A percentile compares a stretch with the other conserved stretches of the same genome.
Conservation (phyloP, 2,113 vertebrate genomes). For the Caracal caracal region DNA sequence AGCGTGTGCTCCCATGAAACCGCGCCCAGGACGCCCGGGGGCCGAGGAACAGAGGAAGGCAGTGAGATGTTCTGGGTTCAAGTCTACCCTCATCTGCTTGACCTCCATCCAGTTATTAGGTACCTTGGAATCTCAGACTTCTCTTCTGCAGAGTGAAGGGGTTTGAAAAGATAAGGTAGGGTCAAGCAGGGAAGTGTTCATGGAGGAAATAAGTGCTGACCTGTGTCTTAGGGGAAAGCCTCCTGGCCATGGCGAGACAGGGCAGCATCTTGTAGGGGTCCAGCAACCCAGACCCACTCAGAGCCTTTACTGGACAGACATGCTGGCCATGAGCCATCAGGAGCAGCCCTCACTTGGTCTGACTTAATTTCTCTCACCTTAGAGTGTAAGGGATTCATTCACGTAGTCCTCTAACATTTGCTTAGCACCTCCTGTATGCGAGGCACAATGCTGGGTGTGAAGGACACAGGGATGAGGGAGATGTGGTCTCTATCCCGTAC, state of each 20-base stretch:
- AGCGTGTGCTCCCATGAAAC: fast-evolving
- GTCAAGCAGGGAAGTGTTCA: background rate
- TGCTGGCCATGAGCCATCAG: background rate
- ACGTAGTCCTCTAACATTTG: background rate
- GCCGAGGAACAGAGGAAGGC: background rate
- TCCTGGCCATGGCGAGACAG: background rate
- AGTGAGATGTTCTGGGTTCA: background rate
- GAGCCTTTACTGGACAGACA: background rate
- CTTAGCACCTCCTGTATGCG: background rate
- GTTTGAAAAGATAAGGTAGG: background rate
- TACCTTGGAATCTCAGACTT: background rate
- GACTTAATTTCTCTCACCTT: background rate
- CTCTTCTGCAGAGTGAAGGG: background rate
- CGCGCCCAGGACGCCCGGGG: background rate
- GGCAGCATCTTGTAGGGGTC: background rate
- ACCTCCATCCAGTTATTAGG: background rate
- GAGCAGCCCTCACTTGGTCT: background rate
- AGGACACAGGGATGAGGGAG: background rate
- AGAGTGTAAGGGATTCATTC: background rate
- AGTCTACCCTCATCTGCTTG: background rate
- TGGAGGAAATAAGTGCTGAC: background rate
- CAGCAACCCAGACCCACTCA: background rate
- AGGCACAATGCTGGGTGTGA: background rate
- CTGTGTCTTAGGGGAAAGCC: background rate
- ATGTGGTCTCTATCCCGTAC: background rate